phyloP scores from a whole-genome alignment of 1,140 invertebrate genomes.

The Nomia melanderi region DNA sequence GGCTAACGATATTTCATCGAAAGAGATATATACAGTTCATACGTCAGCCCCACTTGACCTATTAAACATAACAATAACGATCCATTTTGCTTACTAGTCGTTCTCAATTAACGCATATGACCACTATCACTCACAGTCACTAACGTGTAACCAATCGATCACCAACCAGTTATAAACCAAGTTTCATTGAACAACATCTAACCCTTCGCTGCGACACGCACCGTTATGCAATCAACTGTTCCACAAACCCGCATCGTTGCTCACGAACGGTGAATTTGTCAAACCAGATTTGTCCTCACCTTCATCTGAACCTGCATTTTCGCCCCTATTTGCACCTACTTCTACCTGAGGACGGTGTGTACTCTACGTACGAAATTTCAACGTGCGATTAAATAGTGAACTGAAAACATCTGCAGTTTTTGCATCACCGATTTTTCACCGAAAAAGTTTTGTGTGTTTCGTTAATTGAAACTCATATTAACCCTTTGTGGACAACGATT shows the following conservation, averaged over 20 bases:
- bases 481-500: too few species aligned
- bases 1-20: too few species aligned
- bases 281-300: slow-evolving; percentile 8
- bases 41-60: too few species aligned
- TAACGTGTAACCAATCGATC: background rate
- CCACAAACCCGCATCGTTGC: background rate
- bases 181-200: background rate
- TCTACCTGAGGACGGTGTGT: background rate
- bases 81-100: too few species aligned
- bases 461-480: too few species aligned
- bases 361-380: background rate
- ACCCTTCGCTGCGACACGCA: background rate
- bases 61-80: too few species aligned
- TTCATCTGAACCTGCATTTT: slow-evolving; percentile 6
- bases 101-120: too few species aligned
- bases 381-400: background rate
- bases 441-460: too few species aligned
- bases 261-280: background rate
- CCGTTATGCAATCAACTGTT: background rate
- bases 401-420: background rate
- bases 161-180: background rate
- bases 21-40: too few species aligned
- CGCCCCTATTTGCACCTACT: background rate
- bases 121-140: too few species aligned
- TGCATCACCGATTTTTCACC: background rate